Base-by-base conservation (phyloP, 2,888 invertebrate genomes). In the Spicauda simplicius region DNA sequence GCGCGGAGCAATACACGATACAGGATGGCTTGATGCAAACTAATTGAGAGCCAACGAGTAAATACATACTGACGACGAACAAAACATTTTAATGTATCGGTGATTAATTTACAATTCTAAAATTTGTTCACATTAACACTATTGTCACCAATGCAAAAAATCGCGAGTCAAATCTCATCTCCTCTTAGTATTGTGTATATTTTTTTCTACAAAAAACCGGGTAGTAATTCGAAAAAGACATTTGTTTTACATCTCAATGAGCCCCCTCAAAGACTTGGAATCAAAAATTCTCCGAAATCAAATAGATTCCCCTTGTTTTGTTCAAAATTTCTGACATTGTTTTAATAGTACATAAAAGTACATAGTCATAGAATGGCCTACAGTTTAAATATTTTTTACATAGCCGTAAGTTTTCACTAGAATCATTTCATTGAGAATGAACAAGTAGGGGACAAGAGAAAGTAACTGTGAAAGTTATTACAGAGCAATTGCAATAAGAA, bases 401-500 rank as follows among this genome's bases (percentile, higher is more conserved):
- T 11, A 18, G 25, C 20, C 19, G 30, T 33, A 58, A 37, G 25
- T 64, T 63, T 64, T 64, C 41, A 59, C 56, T 52, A 57, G 41
- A 62, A 57, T 56, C 56, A 68, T 73, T 70, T 73, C 54, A 33
- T 50, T 67, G 57, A 65, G 69, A 69, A 59, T 64, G 66, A 55
- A 69, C 60, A 63, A 66, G 66, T 60, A 67, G 66, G 55, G 48
- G 61, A 67, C 58, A 56, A 72, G 72, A 73, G 75, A 76, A 76
- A 76, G 74, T 69, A 12, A 20, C 66, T 70, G 70, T 64, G 72
- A 71, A 74, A 74, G 72, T 69, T 50, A 70, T 69, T 69, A 58
- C 57, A 48, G 54, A 53, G 16, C 50, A 66, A 66, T 70, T 58
- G 58, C 58, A 63, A 63, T 41, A 59, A 41, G 14, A 52, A 54